Conservation (phyloP, 2,113 vertebrate species). For the Rhynchopsitta pachyrhyncha region DNA sequence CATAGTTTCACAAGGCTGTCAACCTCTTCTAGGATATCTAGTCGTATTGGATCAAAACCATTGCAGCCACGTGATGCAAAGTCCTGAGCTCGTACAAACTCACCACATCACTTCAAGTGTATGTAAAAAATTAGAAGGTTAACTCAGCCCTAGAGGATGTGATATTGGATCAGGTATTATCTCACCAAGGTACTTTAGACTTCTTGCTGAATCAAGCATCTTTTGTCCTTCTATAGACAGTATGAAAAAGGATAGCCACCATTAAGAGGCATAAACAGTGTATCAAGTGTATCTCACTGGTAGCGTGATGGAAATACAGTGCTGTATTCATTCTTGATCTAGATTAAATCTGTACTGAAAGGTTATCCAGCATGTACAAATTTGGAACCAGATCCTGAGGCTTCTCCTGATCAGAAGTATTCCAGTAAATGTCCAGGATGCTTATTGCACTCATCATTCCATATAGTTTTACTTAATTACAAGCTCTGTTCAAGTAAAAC, state of each 20-base stretch:
- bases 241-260: background rate
- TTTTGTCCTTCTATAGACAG: background rate
- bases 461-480: background rate
- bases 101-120: background rate
- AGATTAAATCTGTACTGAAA: background rate
- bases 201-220: background rate
- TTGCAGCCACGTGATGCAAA: background rate
- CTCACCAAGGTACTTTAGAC: background rate
- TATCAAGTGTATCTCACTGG: background rate
- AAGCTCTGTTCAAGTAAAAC: background rate
- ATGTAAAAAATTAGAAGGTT: background rate
- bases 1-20: background rate
- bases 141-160: background rate
- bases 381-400: background rate
- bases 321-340: background rate
- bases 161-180: background rate
- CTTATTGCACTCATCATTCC: background rate
- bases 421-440: background rate
- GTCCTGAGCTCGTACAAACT: background rate
- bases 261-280: background rate
- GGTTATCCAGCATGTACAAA: background rate
- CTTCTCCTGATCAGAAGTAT: background rate
- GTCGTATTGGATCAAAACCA: background rate
- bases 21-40: background rate
- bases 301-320: background rate